Evolutionary conservation across 2,797 vertebrate genomes (phyloP), one percentile per base, ranked within the genome.

Genomic region (Cichlasoma orientale): DNA sequence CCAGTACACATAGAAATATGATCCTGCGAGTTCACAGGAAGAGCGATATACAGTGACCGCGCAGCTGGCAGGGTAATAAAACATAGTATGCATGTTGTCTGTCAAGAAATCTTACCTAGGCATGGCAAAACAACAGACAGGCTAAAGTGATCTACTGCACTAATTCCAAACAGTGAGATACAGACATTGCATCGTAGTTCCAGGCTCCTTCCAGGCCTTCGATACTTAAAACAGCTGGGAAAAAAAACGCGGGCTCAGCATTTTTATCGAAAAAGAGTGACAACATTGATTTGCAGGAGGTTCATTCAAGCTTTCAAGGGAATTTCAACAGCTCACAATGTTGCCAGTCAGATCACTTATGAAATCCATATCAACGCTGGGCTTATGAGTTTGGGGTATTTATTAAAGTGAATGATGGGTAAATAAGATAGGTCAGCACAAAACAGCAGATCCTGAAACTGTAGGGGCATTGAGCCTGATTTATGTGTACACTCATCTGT

Each of bases 31-130:
- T 92, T 89, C 78, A 78, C 82, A 80, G 85, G 78, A 83, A 91
- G 89, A 90, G 78, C 53, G 63, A 88, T 79, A 88, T 73, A 83
- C 90, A 90, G 90, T 87, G 90, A 89, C 89, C 87, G 82, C 25
- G 81, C 92, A 93, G 92, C 92, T 93, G 94, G 90, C 73, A 33
- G 77, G 80, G 85, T 89, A 90, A 92, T 92, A 92, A 93, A 92
- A 84, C 85, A 85, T 78, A 82, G 81, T 70, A 36, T 82, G 85
- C 84, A 83, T 82, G 86, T 77, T 91, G 87, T 91, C 91, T 90
- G 90, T 92, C 90, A 92, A 85, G 84, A 74, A 83, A 79, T 83
- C 84, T 66, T 83, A 86, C 82, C 87, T 84, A 19, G 72, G 75
- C 86, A 72, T 68, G 58, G 72, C 77, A 70, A 80, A 82, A 75